Evolutionary conservation across 2,797 vertebrate species (phyloP).

Genomic region (Gambusia yucatana): DNA sequence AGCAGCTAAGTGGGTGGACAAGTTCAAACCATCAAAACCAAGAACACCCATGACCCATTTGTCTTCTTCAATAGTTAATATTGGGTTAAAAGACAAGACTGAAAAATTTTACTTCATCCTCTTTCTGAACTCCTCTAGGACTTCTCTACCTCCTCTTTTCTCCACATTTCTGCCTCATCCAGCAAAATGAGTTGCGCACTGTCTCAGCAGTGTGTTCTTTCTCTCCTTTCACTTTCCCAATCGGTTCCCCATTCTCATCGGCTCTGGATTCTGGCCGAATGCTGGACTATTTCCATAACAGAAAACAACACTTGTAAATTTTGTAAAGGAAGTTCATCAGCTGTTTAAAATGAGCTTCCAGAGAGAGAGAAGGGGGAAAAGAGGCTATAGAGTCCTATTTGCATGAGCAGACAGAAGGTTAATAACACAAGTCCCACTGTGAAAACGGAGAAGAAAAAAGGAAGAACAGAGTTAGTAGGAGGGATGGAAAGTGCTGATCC

Average conservation of each 20-base stretch:
- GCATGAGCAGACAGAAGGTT: slow-evolving; percentile 82
- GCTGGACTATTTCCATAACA: slow-evolving; percentile 49
- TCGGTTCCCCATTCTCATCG: not conserved
- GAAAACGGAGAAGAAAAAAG: slow-evolving; percentile 66
- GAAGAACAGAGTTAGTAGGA: slow-evolving; percentile 66
- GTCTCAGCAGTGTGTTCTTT: slow-evolving; percentile 28
- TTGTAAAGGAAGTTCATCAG: slow-evolving; percentile 60
- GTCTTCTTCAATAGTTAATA: slow-evolving; percentile 1
- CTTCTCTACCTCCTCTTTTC: not conserved
- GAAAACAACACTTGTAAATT: slow-evolving; percentile 39
- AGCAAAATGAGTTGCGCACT: slow-evolving; percentile 32
- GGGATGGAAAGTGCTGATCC: slow-evolving; percentile 77
- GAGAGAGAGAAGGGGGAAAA: slow-evolving; percentile 30
- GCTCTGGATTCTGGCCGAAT: slow-evolving; percentile 30
- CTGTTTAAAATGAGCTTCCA: slow-evolving; percentile 53
- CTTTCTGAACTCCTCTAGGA: not conserved
- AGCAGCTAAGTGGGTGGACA: slow-evolving; percentile 29
- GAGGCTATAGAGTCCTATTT: slow-evolving; percentile 66
- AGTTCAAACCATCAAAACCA: slow-evolving; percentile 45
- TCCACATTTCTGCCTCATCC: slow-evolving; percentile 6
- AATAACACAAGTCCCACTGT: slow-evolving; percentile 76
- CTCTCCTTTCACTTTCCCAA: not conserved
- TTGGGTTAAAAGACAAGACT: slow-evolving; percentile 18
- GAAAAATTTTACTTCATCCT: slow-evolving; percentile 14
- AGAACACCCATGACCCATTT: slow-evolving; percentile 38